phyloP scores from a whole-genome alignment of 2,797 vertebrate genomes.

The Buphagus erythrorhynchus region DNA sequence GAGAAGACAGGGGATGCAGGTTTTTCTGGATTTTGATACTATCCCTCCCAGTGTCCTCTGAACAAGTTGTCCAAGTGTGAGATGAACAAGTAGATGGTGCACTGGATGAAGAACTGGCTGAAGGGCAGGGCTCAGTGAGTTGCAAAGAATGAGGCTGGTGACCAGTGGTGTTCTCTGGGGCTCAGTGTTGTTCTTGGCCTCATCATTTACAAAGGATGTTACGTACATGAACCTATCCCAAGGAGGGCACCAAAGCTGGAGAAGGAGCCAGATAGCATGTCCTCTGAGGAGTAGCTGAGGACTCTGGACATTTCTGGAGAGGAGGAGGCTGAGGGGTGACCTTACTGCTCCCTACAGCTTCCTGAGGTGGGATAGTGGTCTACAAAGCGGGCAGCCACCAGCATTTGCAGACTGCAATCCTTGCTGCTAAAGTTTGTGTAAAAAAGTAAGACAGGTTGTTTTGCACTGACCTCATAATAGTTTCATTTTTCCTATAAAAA shows the following conservation, averaged over 20 bases:
- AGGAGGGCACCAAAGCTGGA: not conserved
- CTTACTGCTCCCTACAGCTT: too few species aligned
- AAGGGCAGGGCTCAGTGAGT: too few species aligned
- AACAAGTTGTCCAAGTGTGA: not conserved
- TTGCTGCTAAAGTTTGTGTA: not conserved
- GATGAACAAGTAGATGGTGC: not conserved
- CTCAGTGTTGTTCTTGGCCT: not conserved
- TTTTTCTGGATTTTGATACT: not conserved
- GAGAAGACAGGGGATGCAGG: not conserved
- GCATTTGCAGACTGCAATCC: not conserved
- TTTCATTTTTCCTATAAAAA: not conserved
- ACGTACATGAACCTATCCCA: rapidly evolving
- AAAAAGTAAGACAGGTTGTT: not conserved
- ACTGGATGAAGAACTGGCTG: not conserved
- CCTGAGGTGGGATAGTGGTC: too few species aligned
- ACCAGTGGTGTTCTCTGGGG: not conserved
- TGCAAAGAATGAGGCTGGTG: not conserved
- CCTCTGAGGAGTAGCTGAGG: not conserved
- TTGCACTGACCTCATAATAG: not conserved
- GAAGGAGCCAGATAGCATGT: not conserved
- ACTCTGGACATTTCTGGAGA: not conserved
- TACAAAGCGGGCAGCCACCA: too few species aligned
- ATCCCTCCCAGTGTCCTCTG: not conserved
- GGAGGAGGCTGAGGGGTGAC: not conserved
- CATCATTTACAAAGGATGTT: not conserved